Evolutionary conservation across 2,113 vertebrate species (phyloP), one percentile per base, ranked within the genome.

Genomic region (Oryzias woworae): DNA sequence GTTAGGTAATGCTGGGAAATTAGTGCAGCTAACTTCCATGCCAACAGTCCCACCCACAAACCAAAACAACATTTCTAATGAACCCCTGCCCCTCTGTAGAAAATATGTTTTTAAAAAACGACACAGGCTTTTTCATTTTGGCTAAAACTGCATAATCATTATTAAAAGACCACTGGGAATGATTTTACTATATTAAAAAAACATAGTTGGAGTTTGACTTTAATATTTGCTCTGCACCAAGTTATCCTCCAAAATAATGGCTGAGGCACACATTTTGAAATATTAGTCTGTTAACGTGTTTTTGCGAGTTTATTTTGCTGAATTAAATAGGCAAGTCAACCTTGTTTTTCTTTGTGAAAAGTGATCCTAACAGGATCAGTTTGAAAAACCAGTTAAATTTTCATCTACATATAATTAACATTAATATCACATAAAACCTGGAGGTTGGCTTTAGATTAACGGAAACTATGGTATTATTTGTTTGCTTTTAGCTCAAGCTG

Each of bases 361-460:
- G 52, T n/a, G 17, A 31, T 57, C 22, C 55, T 58, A 58, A 22
- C 47, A 62, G 48, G 59, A 53, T 54, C 58, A 41, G 54, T 41
- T 65, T 52, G 51, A 26, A 74, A 53, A 80, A 59, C 46, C 50
- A 56, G 60, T 73, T 67, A 61, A 50, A 66, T 16, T 53, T 61
- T 65, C 56, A 75, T 81, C 50, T 74, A 64, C 66, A 67, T 72
- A 59, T 53, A 54, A 47, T 66, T 80, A 70, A 36, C 74, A 84
- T 85, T 51, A 80, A 81, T 76, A 74, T 73, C 62, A 71, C 75
- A 70, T 50, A 78, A 63, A 52, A 46, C 68, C 13, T 8, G 5
- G 48, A 47, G 28, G 17, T 24, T 49, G 66, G 59, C 20, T 64
- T 53, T 49, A 73, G 62, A 75, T 65, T 67, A 69, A 73, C 60